These are phyloP conservation scores for Geococcyx californianus DNA, from an alignment of 2,113 vertebrate species.

Conservation along the genomic window DNA sequence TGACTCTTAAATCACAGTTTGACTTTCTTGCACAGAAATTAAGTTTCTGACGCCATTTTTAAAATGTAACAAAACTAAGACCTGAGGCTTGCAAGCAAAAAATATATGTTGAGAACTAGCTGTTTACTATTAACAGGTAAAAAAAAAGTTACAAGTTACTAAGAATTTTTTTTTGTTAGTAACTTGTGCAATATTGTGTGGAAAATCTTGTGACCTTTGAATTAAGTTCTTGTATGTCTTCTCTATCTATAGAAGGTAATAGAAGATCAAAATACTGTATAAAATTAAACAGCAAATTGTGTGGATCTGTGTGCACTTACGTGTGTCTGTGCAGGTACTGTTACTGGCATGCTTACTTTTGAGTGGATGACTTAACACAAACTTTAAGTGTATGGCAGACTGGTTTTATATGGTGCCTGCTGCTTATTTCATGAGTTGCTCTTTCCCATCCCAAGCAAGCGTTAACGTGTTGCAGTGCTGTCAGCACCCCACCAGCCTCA, in stretches of 20 bases:
- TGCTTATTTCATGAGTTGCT: background rate
- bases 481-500: constrained; percentile 8
- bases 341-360: background rate
- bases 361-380: background rate
- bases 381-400: background rate
- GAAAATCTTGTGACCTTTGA: background rate
- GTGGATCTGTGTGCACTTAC: background rate
- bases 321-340: rapidly evolving
- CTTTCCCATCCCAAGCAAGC: constrained; percentile 30
- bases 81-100: background rate
- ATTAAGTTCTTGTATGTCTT: background rate
- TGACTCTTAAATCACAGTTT: background rate
- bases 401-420: background rate
- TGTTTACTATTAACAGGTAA: background rate
- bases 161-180: background rate
- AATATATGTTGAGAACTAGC: background rate
- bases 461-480: background rate
- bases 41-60: background rate
- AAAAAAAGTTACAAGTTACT: background rate
- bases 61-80: background rate
- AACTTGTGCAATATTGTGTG: background rate
- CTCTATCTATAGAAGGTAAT: background rate
- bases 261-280: background rate
- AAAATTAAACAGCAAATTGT: background rate
- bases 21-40: background rate